Evolutionary conservation across 2,113 vertebrate genomes (phyloP).

Genomic region (Ibidorhyncha struthersii): DNA sequence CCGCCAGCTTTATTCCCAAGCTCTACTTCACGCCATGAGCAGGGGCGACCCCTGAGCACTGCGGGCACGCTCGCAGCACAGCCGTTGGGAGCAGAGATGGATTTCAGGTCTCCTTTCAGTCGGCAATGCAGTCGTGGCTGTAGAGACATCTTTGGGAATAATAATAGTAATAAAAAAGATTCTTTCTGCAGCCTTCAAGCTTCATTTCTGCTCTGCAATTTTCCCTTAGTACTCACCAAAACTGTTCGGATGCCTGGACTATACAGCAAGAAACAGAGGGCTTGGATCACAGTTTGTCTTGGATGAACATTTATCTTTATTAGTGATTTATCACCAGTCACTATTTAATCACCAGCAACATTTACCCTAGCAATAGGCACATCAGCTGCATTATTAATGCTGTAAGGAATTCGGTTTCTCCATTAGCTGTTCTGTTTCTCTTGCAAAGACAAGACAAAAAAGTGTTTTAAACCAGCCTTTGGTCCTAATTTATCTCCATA

Average conservation of each 20-base stretch:
- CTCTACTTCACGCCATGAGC: neutral
- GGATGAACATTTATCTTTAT: neutral
- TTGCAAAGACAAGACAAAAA: neutral
- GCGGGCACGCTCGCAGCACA: rapidly evolving
- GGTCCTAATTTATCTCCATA: neutral
- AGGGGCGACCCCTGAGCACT: neutral
- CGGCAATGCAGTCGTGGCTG: neutral
- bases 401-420: neutral
- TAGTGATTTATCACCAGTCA: neutral
- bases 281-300: neutral
- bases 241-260: neutral
- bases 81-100: neutral
- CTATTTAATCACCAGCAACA: neutral
- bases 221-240: neutral
- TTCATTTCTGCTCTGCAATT: neutral
- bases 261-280: neutral
- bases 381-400: neutral
- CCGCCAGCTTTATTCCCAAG: neutral
- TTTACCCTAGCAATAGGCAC: neutral
- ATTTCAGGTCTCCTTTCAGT: neutral
- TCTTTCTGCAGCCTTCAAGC: neutral
- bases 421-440: neutral
- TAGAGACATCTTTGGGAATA: neutral
- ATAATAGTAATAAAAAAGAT: neutral
- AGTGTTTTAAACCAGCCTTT: neutral